phyloP scores from a whole-genome alignment of 2,797 vertebrate species.

The Fratercula arctica region DNA sequence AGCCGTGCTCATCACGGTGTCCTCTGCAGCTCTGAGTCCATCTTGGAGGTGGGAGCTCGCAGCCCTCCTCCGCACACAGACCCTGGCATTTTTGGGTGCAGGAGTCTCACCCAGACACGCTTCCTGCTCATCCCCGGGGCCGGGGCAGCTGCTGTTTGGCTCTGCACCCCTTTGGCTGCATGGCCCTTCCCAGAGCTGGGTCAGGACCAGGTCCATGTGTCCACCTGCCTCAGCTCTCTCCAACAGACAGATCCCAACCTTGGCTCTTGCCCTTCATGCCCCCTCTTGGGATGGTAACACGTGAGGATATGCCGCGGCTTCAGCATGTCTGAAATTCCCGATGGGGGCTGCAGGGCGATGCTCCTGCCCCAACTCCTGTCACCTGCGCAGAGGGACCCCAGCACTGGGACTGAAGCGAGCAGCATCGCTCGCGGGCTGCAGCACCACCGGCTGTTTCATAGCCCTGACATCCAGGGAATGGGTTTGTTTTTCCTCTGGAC shows the following conservation, averaged over 20 bases:
- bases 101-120: not conserved
- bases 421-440: accelerated
- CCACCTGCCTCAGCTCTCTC: not conserved
- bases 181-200: not conserved
- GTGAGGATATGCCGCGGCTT: not conserved
- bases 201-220: not conserved
- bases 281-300: not conserved
- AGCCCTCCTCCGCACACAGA: not conserved
- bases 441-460: not conserved
- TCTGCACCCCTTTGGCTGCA: not conserved
- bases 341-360: accelerated
- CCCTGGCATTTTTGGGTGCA: not conserved
- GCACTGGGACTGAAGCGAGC: not conserved
- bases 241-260: accelerated
- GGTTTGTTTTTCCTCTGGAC: slow-evolving; percentile 28
- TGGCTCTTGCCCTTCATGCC: not conserved
- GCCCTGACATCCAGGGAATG: not conserved
- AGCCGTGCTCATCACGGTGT: not conserved
- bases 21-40: not conserved
- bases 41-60: not conserved
- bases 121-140: not conserved
- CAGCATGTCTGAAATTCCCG: not conserved
- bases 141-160: accelerated
- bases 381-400: accelerated
- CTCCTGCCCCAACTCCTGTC: not conserved